Conservation (phyloP, 1,140 invertebrate genomes). For the Metaphire vulgaris region DNA sequence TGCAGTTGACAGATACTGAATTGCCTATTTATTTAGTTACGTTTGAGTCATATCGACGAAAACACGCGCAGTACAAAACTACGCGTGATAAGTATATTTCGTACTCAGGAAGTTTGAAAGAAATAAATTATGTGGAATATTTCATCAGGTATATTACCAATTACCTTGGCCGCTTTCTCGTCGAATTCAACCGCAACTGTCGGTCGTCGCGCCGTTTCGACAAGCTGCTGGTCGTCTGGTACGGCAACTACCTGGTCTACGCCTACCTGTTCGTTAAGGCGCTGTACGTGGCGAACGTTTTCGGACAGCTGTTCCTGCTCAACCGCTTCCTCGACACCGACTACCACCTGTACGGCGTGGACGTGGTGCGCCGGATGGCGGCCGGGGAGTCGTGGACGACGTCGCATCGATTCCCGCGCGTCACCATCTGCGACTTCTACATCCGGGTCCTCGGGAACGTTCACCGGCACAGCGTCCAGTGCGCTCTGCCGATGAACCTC, state of each 20-base stretch:
- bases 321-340: constrained; percentile 56
- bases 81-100: too few species aligned
- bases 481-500: constrained; percentile 57
- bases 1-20: too few species aligned
- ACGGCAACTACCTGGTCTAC: constrained; percentile 54
- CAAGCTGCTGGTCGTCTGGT: not conserved
- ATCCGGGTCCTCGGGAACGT: constrained; percentile 51
- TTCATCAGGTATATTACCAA: constrained; percentile 31
- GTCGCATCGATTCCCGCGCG: constrained; percentile 49
- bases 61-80: too few species aligned
- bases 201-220: not conserved
- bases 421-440: constrained; percentile 54
- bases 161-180: constrained; percentile 48
- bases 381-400: constrained; percentile 33
- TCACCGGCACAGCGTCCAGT: constrained; percentile 56
- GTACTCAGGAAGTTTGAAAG: too few species aligned
- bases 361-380: constrained; percentile 45
- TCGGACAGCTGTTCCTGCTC: constrained; percentile 55
- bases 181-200: constrained; percentile 32
- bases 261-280: constrained; percentile 55
- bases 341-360: constrained; percentile 54
- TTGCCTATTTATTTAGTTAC: too few species aligned
- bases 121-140: too few species aligned
- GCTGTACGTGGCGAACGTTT: constrained; percentile 53
- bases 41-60: too few species aligned